phyloP scores from a whole-genome alignment of 2,113 vertebrate species.

The Eurypyga helias region DNA sequence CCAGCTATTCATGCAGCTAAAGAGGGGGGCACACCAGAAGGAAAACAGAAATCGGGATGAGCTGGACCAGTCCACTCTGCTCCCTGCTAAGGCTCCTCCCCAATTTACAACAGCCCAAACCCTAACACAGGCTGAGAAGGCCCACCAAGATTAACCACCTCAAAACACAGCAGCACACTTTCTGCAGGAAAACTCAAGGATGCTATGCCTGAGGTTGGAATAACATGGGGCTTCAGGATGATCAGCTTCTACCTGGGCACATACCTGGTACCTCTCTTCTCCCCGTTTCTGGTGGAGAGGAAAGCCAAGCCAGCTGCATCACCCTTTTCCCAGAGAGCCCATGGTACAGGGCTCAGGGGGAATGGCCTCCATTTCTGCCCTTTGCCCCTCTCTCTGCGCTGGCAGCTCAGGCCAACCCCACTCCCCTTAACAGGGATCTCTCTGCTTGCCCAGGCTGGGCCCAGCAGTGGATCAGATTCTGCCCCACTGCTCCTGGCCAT shows the following conservation, averaged over 20 bases:
- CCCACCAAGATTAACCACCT: not conserved
- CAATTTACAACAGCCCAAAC: not conserved
- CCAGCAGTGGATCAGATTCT: not conserved
- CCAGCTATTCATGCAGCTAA: not conserved
- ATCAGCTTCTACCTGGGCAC: not conserved
- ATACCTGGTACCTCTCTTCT: not conserved
- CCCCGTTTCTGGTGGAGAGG: not conserved
- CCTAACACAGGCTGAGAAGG: not conserved
- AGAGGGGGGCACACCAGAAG: not conserved
- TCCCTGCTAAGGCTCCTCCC: not conserved
- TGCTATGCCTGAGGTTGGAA: fast-evolving
- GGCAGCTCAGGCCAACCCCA: fast-evolving
- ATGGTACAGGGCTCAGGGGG: not conserved
- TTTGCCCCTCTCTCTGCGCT: not conserved
- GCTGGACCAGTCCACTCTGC: no score
- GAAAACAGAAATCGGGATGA: not conserved
- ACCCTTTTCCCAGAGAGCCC: not conserved
- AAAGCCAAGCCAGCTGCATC: not conserved
- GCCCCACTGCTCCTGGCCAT: no score
- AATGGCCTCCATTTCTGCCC: fast-evolving
- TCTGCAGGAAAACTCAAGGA: not conserved
- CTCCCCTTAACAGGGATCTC: no score
- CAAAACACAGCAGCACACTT: fast-evolving
- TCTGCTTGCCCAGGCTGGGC: no score
- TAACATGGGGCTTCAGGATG: not conserved